phyloP scores from a whole-genome alignment of 2,113 vertebrate species.

The Crotalus tigris region DNA sequence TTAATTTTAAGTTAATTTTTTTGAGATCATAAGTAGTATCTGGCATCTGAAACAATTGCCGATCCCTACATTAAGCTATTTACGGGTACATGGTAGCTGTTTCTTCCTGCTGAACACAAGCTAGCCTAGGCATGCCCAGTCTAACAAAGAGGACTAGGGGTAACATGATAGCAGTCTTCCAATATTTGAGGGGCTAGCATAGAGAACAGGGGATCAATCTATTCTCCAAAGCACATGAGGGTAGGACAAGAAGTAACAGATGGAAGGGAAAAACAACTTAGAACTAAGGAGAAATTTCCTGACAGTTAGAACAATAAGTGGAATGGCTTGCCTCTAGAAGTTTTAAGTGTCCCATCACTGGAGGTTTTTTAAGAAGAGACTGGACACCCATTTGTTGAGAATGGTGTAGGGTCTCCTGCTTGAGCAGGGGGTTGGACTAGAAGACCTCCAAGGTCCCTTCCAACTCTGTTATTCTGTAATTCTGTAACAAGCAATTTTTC shows the following conservation, averaged over 20 bases:
- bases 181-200: background rate
- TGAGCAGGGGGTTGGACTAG: no score
- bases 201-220: background rate
- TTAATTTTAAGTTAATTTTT: background rate
- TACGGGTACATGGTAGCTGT: background rate
- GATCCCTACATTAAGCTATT: background rate
- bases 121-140: background rate
- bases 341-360: no score
- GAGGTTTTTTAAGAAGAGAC: no score
- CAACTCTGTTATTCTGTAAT: background rate
- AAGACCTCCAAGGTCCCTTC: background rate
- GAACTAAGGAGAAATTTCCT: no score
- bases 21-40: background rate
- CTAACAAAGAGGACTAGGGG: background rate
- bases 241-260: no score
- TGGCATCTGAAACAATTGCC: background rate
- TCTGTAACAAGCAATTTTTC: background rate
- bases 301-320: no score
- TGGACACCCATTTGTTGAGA: no score
- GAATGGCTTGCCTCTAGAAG: no score
- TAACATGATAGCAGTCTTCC: background rate
- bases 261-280: background rate
- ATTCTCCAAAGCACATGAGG: background rate
- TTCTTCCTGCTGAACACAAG: background rate
- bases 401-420: no score